A percentile compares a stretch with the other conserved stretches of the same genome.
Conservation (phyloP, 2,797 vertebrate genomes). For the Erethizon dorsatum region DNA sequence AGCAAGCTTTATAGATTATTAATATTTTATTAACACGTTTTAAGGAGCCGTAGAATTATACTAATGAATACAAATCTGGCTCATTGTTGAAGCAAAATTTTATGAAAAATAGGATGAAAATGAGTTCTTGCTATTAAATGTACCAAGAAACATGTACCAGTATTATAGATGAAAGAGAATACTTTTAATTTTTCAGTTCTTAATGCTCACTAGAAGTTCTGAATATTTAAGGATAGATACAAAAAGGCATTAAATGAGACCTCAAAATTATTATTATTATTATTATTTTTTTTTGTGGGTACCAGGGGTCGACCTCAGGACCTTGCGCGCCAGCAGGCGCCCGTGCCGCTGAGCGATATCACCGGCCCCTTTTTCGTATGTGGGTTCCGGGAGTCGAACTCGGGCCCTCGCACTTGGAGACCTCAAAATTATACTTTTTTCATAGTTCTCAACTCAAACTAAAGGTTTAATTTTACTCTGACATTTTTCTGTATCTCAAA, state of each 20-base stretch:
- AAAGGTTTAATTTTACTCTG: slow-evolving; percentile 45
- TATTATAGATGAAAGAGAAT: slow-evolving; percentile 81
- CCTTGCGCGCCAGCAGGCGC: too few species aligned
- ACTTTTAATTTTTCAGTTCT: slow-evolving; percentile 81
- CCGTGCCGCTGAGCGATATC: too few species aligned
- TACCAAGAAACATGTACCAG: slow-evolving; percentile 83
- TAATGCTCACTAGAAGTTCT: slow-evolving; percentile 83
- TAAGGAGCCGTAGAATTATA: slow-evolving; percentile 66
- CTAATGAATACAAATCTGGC: slow-evolving; percentile 42
- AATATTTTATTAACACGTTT: slow-evolving; percentile 66
- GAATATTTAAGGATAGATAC: slow-evolving; percentile 65
- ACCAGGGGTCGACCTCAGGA: too few species aligned
- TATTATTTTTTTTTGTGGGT: too few species aligned
- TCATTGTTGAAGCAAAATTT: slow-evolving; percentile 76
- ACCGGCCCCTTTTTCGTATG: too few species aligned
- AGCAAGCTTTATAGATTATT: slow-evolving; percentile 45
- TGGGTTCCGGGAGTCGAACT: too few species aligned
- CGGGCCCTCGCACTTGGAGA: too few species aligned
- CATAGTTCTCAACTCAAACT: slow-evolving; percentile 51
- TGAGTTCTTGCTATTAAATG: slow-evolving; percentile 83
- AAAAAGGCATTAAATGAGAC: slow-evolving; percentile 18
- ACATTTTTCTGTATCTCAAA: neutral
- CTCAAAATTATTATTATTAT: slow-evolving; percentile 55
- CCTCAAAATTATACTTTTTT: too few species aligned
- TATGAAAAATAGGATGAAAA: slow-evolving; percentile 76